Evolutionary conservation across 2,888 invertebrate genomes (phyloP).

Genomic region (Drosophila meridionalis): DNA sequence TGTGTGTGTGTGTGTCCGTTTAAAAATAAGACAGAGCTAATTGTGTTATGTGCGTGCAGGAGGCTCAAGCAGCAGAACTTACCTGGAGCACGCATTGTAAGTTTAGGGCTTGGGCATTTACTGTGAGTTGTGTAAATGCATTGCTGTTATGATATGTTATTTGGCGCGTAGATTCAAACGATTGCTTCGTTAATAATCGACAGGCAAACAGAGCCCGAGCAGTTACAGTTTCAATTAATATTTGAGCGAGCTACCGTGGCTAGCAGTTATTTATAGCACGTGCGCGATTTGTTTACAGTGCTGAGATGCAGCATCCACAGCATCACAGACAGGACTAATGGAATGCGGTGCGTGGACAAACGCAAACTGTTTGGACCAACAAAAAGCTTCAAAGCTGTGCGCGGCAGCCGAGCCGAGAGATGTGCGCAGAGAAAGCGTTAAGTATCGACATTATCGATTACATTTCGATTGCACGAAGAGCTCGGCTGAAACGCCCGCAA

Average conservation of each 20-base stretch:
- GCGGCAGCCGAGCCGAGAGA: slow-evolving; percentile 11
- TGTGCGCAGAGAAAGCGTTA: slow-evolving; percentile 32
- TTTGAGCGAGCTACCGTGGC: background rate
- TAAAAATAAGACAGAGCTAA: slow-evolving; percentile 29
- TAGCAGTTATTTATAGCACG: slow-evolving; percentile 48
- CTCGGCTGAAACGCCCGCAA: background rate
- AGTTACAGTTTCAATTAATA: slow-evolving; percentile 11
- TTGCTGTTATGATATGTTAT: slow-evolving; percentile 20
- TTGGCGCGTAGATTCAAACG: slow-evolving; percentile 49
- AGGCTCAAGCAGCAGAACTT: slow-evolving; percentile 5
- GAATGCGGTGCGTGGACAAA: slow-evolving; percentile 58
- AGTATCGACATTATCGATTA: background rate
- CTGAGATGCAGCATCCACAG: slow-evolving; percentile 28
- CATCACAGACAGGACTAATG: slow-evolving; percentile 28
- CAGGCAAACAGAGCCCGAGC: slow-evolving; percentile 6
- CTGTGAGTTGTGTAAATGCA: slow-evolving; percentile 12
- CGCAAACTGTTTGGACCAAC: slow-evolving; percentile 45
- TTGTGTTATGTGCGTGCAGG: slow-evolving; percentile 11
- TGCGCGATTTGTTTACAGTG: slow-evolving; percentile 54
- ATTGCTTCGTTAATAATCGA: background rate
- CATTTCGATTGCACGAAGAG: background rate
- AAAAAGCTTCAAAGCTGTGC: slow-evolving; percentile 41
- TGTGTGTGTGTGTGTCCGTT: slow-evolving; percentile 8
- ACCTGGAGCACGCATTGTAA: slow-evolving; percentile 31
- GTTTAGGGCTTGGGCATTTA: background rate